Evolutionary conservation across 1,140 invertebrate genomes (phyloP).

Genomic region (Heliconius hermathena): DNA sequence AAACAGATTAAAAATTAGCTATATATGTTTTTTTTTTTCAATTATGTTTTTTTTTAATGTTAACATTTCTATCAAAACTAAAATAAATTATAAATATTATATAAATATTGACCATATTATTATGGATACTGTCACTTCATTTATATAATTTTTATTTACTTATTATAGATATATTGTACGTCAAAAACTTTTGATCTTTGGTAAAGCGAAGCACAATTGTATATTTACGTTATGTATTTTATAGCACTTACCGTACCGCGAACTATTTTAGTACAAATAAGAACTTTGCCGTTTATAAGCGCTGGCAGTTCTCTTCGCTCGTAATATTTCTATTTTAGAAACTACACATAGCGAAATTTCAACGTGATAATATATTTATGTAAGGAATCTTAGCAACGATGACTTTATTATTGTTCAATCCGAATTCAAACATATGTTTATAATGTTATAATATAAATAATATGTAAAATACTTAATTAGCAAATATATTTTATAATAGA

Average conservation of each 20-base stretch:
- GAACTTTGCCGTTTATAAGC: conserved; percentile 18
- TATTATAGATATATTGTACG: not conserved
- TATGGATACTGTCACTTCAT: not conserved
- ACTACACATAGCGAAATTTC: not conserved
- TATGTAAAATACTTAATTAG: no score
- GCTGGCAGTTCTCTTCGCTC: conserved; percentile 20
- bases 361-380: not conserved
- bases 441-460: no score
- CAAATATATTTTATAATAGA: no score
- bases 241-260: conserved; percentile 22
- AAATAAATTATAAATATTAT: no score
- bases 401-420: not conserved
- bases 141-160: not conserved
- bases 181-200: not conserved
- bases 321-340: conserved; percentile 26
- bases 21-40: no score
- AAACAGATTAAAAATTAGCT: no score
- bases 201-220: conserved; percentile 13
- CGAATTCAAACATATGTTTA: not conserved
- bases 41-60: no score
- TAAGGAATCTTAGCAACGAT: not conserved
- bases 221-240: conserved; percentile 27
- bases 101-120: no score
- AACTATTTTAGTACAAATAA: conserved; percentile 32
- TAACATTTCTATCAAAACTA: no score